phyloP scores from a whole-genome alignment of 2,797 vertebrate species.

The Sebastes nivosus region DNA sequence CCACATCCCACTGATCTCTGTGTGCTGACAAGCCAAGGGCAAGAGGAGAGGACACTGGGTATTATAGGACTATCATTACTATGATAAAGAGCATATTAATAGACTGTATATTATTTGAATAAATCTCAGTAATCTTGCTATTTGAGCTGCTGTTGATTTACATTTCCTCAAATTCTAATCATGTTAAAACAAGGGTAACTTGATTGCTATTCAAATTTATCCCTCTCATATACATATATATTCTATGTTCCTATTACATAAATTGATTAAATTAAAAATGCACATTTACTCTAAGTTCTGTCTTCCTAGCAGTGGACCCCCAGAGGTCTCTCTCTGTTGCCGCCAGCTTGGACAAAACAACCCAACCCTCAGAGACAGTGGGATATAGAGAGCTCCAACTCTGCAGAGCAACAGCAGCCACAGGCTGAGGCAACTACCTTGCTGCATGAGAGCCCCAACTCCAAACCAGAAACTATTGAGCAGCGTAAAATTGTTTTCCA shows the following conservation, averaged over 20 bases:
- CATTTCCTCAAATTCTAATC: not conserved
- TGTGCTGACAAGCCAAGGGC: slow-evolving; percentile 86
- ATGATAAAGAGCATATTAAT: not conserved
- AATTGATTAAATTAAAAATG: slow-evolving; percentile 23
- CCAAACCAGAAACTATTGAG: slow-evolving; percentile 99
- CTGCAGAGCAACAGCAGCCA: slow-evolving; percentile 78
- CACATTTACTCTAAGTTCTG: slow-evolving; percentile 36
- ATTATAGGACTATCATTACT: not conserved
- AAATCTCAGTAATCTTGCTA: not conserved
- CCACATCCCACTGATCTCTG: slow-evolving; percentile 92
- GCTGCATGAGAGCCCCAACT: slow-evolving; percentile 99
- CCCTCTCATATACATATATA: not conserved
- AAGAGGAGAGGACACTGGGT: slow-evolving; percentile 76
- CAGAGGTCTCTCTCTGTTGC: slow-evolving; percentile 87
- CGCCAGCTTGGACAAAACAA: slow-evolving; percentile 77
- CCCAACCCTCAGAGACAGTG: slow-evolving; percentile 85
- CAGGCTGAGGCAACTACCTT: slow-evolving; percentile 98
- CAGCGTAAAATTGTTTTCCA: slow-evolving; percentile 99
- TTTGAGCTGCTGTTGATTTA: not conserved
- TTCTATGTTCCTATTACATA: slow-evolving; percentile 6
- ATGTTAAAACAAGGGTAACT: not conserved
- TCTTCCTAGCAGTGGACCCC: slow-evolving; percentile 68
- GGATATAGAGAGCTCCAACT: slow-evolving; percentile 82
- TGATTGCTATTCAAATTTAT: not conserved
- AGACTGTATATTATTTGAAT: not conserved